Evolutionary conservation across 2,888 invertebrate genomes (phyloP).

Genomic region (Ophraella communa): DNA sequence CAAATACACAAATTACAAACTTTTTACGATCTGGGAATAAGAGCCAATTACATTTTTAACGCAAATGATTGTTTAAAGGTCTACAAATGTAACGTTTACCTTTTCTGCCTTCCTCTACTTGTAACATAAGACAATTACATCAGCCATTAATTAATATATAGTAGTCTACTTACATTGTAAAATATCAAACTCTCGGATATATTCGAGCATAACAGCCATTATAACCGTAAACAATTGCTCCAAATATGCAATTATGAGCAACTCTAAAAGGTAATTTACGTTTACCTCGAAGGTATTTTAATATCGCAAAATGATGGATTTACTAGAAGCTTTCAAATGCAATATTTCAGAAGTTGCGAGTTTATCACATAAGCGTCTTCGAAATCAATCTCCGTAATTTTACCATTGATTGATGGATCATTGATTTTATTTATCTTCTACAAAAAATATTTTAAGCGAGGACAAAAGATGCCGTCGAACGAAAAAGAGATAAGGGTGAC

Average conservation of each 20-base stretch:
- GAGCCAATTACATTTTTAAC: too few species aligned
- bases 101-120: too few species aligned
- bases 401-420: slow-evolving; percentile 13
- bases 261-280: neutral
- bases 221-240: neutral
- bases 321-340: neutral
- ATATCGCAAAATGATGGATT: slow-evolving; percentile 2
- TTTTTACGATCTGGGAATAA: too few species aligned
- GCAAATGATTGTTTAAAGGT: too few species aligned
- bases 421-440: slow-evolving; percentile 11
- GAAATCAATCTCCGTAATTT: slow-evolving; percentile 11
- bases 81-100: too few species aligned
- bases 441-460: slow-evolving; percentile 6
- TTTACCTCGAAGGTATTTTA: slow-evolving; percentile 8
- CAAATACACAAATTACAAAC: too few species aligned
- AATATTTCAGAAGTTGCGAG: slow-evolving; percentile 2
- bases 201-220: neutral
- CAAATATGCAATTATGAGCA: neutral
- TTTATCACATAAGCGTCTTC: slow-evolving; percentile 11
- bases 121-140: too few species aligned
- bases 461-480: neutral
- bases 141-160: too few species aligned
- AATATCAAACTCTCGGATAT: neutral
- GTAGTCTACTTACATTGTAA: neutral
- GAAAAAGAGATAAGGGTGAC: slow-evolving; percentile 1